Evolutionary conservation across 2,113 vertebrate genomes (phyloP).

Genomic region (Corythaeola cristata): DNA sequence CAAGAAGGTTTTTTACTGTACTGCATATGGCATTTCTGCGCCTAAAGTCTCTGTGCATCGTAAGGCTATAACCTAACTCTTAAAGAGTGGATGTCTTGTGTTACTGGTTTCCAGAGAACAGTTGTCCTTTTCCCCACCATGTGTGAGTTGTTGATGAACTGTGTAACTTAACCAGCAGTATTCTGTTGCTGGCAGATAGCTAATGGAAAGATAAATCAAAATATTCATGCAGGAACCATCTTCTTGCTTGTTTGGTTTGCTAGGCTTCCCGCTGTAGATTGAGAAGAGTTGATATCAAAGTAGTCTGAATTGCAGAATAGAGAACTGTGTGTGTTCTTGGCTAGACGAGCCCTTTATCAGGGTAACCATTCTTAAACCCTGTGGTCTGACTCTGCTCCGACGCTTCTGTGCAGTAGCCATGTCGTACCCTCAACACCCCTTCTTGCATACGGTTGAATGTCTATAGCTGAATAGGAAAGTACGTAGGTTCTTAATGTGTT

Average conservation of each 20-base stretch:
- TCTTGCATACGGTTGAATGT: neutral
- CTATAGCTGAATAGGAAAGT: neutral
- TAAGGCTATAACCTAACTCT: neutral
- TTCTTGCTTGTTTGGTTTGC: neutral
- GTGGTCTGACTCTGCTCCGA: neutral
- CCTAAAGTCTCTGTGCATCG: neutral
- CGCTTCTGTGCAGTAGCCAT: neutral
- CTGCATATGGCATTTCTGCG: neutral
- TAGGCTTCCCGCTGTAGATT: neutral
- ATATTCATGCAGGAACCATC: neutral
- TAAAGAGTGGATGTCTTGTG: neutral
- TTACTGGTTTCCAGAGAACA: neutral
- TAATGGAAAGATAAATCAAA: neutral
- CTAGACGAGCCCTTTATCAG: neutral
- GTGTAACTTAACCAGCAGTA: neutral
- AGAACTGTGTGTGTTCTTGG: neutral
- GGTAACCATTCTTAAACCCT: neutral
- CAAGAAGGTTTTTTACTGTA: neutral
- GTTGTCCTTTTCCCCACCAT: neutral
- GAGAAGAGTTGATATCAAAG: neutral
- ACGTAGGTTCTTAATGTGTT: neutral
- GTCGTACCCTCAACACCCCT: neutral
- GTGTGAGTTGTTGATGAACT: conserved; percentile 24
- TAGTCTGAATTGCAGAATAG: neutral
- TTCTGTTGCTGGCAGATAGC: conserved; percentile 2